phyloP scores from a whole-genome alignment of 2,888 invertebrate genomes.

The Neoitamus cyanurus region DNA sequence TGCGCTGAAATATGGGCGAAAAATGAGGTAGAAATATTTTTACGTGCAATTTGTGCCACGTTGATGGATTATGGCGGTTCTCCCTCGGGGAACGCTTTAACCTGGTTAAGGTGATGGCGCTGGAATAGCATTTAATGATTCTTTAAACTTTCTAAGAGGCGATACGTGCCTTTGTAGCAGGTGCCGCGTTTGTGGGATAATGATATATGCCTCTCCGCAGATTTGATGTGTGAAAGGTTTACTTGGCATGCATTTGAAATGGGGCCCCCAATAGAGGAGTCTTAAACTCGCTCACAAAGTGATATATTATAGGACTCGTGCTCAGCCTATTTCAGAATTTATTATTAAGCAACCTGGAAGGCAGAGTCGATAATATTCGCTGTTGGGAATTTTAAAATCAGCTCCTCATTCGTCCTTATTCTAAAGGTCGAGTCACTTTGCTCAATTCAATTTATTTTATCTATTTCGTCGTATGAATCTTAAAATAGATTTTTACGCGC shows the following conservation, averaged over 20 bases:
- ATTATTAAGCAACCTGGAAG: not conserved
- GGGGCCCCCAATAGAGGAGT: not conserved
- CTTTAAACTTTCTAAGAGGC: not conserved
- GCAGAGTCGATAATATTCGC: not conserved
- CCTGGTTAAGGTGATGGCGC: not conserved
- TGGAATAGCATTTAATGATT: not conserved
- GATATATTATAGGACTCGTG: not conserved
- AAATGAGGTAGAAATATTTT: constrained; percentile 27
- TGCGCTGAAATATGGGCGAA: constrained; percentile 31
- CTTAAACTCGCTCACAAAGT: not conserved
- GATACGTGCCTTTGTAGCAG: not conserved
- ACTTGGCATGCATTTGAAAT: not conserved
- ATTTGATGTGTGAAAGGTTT: not conserved
- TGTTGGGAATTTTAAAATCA: not conserved
- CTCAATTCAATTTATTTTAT: not conserved
- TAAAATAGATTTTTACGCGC: too few species aligned
- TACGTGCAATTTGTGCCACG: constrained; percentile 13
- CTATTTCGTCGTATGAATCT: not conserved
- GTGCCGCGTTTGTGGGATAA: not conserved
- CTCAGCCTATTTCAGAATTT: not conserved
- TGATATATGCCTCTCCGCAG: not conserved
- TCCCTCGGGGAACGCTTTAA: not conserved
- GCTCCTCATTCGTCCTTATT: not conserved
- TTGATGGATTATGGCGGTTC: not conserved
- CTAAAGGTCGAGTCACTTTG: not conserved